Evolutionary conservation across 2,888 invertebrate species (phyloP), one percentile per base, ranked within the genome.

Genomic region (Chrysopilus asiliformis): DNA sequence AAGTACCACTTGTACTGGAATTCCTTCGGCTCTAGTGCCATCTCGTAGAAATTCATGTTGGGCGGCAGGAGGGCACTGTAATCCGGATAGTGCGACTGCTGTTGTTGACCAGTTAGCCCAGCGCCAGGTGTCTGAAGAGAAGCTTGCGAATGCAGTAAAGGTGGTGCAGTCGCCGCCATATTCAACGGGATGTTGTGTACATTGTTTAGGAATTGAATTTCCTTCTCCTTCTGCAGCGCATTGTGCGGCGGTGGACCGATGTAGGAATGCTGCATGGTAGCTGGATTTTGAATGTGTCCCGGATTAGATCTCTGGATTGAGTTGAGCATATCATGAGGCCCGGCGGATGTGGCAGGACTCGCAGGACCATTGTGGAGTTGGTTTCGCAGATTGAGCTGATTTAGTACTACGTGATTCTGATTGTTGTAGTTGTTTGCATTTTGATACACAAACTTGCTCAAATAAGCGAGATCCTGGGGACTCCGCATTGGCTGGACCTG

Each of bases 131-230:
- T 26, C n/a, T 12, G 9, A n/a, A 13, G n/a, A 10, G 6, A 12
- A 12, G 26, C 7, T n/a, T 26, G 26, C 9, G 26, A 5, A 7
- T 8, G 10, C 7, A 22, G 7, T 10, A n/a, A 26, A 12, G 6
- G 26, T 10, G 26, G 26, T 13, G 26, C 7, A 10, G 49, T 45
- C 12, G 48, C 37, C 43, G 44, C 39, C 32, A 52, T 50, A 40
- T 49, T 50, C 25, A 49, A 43, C 36, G 53, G 51, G 45, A 51
- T 50, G 40, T 43, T 41, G 53, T 72, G 71, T 4, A 71, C 71
- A 49, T 71, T 72, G 45, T 69, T 70, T 36, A 71, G 57, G 53
- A 72, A 72, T 48, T 71, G 71, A 42, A 71, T 68, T 36, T 68
- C 68, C 43, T 68, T 63, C 7, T 67, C 66, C 26, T 58, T 58